A percentile compares a stretch with the other conserved stretches of the same genome.
Evolutionary conservation across 1,140 invertebrate genomes (phyloP).

Genomic region (Ostrea edulis): DNA sequence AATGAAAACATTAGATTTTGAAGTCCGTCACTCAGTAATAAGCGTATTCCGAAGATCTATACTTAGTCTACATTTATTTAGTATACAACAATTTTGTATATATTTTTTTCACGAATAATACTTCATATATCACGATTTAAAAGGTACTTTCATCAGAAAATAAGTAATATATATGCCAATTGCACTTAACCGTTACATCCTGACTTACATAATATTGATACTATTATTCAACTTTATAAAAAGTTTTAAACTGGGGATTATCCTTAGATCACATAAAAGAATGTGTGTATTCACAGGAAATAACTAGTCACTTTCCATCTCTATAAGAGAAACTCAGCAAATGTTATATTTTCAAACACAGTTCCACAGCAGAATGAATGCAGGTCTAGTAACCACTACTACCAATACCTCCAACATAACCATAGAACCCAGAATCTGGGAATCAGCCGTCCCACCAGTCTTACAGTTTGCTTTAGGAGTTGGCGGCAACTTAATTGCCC

Average conservation of each 20-base stretch:
- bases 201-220: too few species aligned
- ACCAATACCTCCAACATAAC: neutral
- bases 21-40: too few species aligned
- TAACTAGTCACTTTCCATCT: neutral
- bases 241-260: neutral
- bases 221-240: too few species aligned
- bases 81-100: too few species aligned
- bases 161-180: too few species aligned
- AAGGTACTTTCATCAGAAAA: too few species aligned
- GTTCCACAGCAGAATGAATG: neutral
- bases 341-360: neutral
- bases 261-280: neutral
- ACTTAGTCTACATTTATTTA: too few species aligned
- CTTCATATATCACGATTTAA: too few species aligned
- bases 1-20: too few species aligned
- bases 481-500: constrained; percentile 66
- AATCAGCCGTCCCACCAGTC: neutral
- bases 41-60: too few species aligned
- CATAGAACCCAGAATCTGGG: neutral
- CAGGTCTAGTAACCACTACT: neutral
- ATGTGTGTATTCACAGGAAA: neutral
- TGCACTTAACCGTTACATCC: too few species aligned
- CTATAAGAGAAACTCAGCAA: neutral
- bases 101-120: too few species aligned
- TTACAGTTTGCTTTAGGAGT: constrained; percentile 63